Percentiles rank a stretch among this genome's conserved stretches.
These are phyloP conservation scores for Thumatha senex DNA, from an alignment of 2,888 invertebrate genomes.

Conservation along the genomic window DNA sequence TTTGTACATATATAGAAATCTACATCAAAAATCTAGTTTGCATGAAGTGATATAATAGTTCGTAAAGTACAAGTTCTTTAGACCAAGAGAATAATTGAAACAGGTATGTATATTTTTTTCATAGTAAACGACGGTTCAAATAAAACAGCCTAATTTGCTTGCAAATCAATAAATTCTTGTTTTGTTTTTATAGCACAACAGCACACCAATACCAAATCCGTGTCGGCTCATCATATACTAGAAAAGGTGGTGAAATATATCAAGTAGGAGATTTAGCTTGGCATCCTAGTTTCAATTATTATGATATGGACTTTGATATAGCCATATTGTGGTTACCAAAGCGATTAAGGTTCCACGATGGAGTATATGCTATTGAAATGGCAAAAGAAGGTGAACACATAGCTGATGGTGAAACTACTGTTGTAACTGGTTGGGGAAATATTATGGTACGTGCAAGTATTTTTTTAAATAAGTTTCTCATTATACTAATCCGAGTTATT, in stretches of 20 bases:
- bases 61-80: too few relatives aligned
- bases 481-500: too few relatives aligned
- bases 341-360: slow-evolving; percentile 71
- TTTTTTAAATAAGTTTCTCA: not conserved
- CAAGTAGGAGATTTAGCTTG: slow-evolving; percentile 71
- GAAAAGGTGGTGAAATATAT: slow-evolving; percentile 75
- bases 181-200: slow-evolving; percentile 41
- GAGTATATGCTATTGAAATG: slow-evolving; percentile 69
- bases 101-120: too few relatives aligned
- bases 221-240: slow-evolving; percentile 78
- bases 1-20: too few relatives aligned
- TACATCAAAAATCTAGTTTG: too few relatives aligned
- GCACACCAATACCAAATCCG: slow-evolving; percentile 65
- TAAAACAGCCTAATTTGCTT: too few relatives aligned
- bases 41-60: too few relatives aligned
- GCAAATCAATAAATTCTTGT: too few relatives aligned
- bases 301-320: slow-evolving; percentile 83
- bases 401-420: slow-evolving; percentile 59
- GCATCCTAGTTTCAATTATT: slow-evolving; percentile 78
- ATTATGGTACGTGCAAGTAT: slow-evolving; percentile 44
- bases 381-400: slow-evolving; percentile 59
- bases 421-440: slow-evolving; percentile 74
- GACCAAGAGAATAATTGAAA: too few relatives aligned
- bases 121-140: too few relatives aligned
- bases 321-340: slow-evolving; percentile 80